Base-by-base conservation (phyloP, 1,140 invertebrate genomes). In the Pseudoatta argentina region DNA sequence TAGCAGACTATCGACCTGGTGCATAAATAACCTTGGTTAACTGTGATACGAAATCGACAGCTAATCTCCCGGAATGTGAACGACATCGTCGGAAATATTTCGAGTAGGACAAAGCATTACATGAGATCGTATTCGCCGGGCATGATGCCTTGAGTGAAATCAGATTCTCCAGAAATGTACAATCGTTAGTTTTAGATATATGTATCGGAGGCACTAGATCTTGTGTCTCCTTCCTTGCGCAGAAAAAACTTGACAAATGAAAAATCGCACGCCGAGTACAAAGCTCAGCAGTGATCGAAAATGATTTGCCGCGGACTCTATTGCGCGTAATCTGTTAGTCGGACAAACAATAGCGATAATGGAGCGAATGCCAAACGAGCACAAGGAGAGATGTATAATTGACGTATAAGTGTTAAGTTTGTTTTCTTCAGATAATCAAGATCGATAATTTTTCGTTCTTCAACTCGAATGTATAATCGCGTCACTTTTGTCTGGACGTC, bases 1-100 rank as follows among this genome's bases (percentile, higher is more conserved):
- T 95, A 91, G 94, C 94, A 79, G 95, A 96, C 86, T 96, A 95
- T 91, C 93, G 94, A 91, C 95, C 96, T 87, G 94, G 94, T 85
- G 95, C 95, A 92, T 94, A 91, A 64, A 69, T 86, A 64, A 85
- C 87, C 66, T 86, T 87, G 75, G 67, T 92, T 91, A 91, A 94
- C 93, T 95, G 94, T 95, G 94, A 94, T 95, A 95, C 88, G 87
- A 30, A 86, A 88, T 64, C 67, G 30, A 86, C 73, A 27, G 76
- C 30, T 27, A 66, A 64, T 59, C 64, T 66, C 51, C 44, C 64
- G 5, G 7, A 39, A 73, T 55, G 44, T 16, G 16, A 61, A 55
- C 24, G 44, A 76, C 71, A 16, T 59, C 79, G 59, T 48, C 57
- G 61, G 57, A 21, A 81, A 53, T 71, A 81, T 81, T 81, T 16